phyloP scores from a whole-genome alignment of 2,113 vertebrate genomes.

The Ictidomys tridecemlineatus region DNA sequence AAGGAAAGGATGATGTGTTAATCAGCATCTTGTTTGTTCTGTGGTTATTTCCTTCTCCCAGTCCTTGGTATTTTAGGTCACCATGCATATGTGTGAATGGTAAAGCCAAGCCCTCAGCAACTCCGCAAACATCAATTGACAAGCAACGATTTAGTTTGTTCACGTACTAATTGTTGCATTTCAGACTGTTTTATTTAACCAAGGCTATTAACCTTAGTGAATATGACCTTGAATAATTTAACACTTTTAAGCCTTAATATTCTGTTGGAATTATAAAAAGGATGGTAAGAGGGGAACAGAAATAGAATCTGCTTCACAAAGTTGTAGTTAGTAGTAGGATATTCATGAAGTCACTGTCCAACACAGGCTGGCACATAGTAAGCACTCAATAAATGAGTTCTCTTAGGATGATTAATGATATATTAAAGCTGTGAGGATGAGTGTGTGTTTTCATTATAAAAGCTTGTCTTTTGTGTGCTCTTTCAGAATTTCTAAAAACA shows the following conservation, averaged over 20 bases:
- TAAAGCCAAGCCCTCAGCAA: neutral
- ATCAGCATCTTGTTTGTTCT: conserved; percentile 44
- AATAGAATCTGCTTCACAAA: neutral
- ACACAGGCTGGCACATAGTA: neutral
- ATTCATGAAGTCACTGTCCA: neutral
- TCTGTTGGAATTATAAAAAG: conserved; percentile 44
- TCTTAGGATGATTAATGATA: neutral
- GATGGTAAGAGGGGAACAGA: neutral
- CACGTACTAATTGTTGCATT: conserved; percentile 29
- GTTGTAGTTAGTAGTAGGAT: neutral
- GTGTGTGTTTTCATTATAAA: neutral
- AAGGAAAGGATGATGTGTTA: neutral
- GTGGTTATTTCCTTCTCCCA: conserved; percentile 15
- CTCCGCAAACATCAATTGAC: conserved; percentile 16
- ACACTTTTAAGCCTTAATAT: neutral
- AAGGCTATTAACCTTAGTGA: neutral
- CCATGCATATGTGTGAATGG: neutral
- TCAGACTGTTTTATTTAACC: conserved; percentile 48
- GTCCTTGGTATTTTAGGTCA: conserved; percentile 39
- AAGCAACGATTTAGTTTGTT: conserved; percentile 22
- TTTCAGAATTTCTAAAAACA: conserved; percentile 14
- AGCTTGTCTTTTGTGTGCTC: neutral
- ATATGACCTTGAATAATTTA: neutral
- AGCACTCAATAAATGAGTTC: neutral
- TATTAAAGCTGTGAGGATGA: neutral